Evolutionary conservation across 2,113 vertebrate species (phyloP), one percentile per base, ranked within the genome.

Genomic region (Dasyprocta punctata): DNA sequence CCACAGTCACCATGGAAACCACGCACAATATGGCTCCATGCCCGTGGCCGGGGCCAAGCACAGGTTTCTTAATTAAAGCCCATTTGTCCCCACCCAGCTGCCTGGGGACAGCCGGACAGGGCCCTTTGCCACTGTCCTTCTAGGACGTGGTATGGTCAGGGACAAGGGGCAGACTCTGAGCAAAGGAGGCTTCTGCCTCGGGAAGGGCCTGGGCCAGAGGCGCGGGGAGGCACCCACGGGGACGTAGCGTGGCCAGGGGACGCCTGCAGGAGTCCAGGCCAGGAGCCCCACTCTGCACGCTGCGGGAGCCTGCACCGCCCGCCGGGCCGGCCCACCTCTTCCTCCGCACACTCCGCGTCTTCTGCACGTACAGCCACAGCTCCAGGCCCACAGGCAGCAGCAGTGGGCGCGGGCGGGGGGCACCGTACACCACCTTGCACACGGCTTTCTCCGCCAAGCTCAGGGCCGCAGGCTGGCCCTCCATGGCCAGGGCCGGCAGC

Each of bases 331-430:
- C 77, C 80, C 98, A 99, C 99, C 99, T 99, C 98, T 92, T 98
- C 93, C 99, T 98, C 89, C 98, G 98, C 96, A 98, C 98, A 73
- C 60, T 96, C 10, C 96, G 96, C 56, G 95, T 99, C 98, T 98
- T 99, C 96, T 99, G 98, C 92, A 98, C 98, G 0, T 97, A 98
- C 20, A 98, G 89, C 95, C 98, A 98, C 3, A 99, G 99, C 98
- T 99, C 99, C 97, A 98, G 75, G 41, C 97, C 97, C 84, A 99
- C 94, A 0, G 99, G 99, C 96, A 98, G 98, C 12, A 99, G 98
- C 52, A 98, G 97, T 0, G 98, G 98, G 52, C 47, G 95, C 0
- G 99, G 99, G 77, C 99, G 97, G 13, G 99, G 98, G 19, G 99
- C 99, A 0, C 86, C 98, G 24, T 99, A 98, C 36, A 99, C 98